These are phyloP conservation scores for Actinemys pallida DNA, from an alignment of 2,113 vertebrate species.

Conservation along the genomic window DNA sequence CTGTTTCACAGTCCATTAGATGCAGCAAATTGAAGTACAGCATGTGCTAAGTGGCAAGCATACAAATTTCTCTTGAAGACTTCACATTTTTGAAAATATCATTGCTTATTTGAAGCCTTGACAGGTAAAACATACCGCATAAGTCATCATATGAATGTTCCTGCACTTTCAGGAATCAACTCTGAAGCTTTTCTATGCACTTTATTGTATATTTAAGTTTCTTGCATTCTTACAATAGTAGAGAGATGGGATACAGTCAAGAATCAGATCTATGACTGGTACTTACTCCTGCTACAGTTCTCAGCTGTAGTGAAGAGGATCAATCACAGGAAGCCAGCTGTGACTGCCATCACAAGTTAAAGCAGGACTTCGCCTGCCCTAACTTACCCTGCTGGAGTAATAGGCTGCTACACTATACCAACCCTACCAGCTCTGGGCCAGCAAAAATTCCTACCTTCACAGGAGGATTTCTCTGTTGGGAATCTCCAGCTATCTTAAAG, in stretches of 20 bases:
- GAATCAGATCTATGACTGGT: background rate
- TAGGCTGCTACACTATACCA: background rate
- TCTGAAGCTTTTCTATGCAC: background rate
- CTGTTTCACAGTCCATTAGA: background rate
- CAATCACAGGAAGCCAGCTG: background rate
- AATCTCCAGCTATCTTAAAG: background rate
- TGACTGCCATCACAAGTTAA: background rate
- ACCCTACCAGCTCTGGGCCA: background rate
- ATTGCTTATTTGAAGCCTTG: background rate
- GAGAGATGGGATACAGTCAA: background rate
- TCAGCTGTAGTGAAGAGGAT: background rate
- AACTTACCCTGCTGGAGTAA: background rate
- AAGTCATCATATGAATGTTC: background rate
- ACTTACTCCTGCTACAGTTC: background rate
- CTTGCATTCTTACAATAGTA: background rate
- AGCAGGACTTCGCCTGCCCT: background rate
- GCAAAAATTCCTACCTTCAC: background rate
- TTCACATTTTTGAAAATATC: background rate
- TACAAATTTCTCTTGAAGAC: accelerated
- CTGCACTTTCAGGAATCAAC: background rate
- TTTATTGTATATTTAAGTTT: background rate
- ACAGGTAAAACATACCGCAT: background rate
- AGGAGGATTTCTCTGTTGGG: background rate
- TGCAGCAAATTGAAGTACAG: accelerated
- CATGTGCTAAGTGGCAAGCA: background rate